These are phyloP conservation scores for Cyanistes caeruleus DNA, from an alignment of 2,113 vertebrate genomes.

Conservation along the genomic window DNA sequence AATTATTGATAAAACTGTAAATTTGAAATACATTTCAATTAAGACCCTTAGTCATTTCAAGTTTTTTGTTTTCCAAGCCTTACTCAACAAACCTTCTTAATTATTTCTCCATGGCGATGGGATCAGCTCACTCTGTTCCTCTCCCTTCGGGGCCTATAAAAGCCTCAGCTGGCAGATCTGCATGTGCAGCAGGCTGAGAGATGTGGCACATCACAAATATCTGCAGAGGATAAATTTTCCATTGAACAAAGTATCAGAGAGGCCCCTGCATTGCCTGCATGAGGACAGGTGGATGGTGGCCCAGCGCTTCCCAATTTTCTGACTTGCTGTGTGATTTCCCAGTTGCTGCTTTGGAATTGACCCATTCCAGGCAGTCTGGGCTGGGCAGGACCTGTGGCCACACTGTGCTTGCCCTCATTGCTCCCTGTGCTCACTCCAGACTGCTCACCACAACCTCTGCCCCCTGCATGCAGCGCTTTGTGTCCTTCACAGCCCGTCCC, in stretches of 20 bases:
- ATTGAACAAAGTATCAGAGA: neutral
- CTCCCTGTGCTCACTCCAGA: neutral
- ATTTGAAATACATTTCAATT: neutral
- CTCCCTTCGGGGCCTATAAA: neutral
- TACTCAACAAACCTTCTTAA: neutral
- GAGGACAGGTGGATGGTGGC: neutral
- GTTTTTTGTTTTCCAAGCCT: neutral
- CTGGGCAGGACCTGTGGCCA: neutral
- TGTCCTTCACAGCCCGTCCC: neutral
- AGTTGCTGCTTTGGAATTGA: neutral
- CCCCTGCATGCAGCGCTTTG: neutral
- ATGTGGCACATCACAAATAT: neutral
- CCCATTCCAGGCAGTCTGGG: neutral
- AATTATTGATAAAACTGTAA: neutral
- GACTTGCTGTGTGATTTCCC: neutral
- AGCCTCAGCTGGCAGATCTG: neutral
- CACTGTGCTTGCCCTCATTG: neutral
- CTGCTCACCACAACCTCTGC: neutral
- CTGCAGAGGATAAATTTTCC: neutral
- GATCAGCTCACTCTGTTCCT: neutral
- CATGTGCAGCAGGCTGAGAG: neutral
- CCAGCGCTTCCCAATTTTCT: neutral
- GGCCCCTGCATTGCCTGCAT: neutral
- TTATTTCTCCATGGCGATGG: neutral
- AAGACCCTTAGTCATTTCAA: neutral